phyloP scores from a whole-genome alignment of 2,113 vertebrate species.

The Campylorhamphus procurvoides region DNA sequence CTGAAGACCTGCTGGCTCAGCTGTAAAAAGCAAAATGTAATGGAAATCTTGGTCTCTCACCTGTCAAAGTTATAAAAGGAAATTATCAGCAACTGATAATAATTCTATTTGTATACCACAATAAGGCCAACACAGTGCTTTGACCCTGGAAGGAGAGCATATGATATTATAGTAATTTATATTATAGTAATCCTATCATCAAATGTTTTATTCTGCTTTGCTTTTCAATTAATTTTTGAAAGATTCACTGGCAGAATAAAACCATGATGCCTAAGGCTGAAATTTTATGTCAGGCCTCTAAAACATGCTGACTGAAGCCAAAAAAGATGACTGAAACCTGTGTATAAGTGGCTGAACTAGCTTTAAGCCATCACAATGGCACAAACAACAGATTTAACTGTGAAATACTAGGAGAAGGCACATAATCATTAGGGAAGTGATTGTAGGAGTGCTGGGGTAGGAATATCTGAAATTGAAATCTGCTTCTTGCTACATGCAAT shows the following conservation, averaged over 20 bases:
- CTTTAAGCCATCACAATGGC: background rate
- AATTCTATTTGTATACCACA: background rate
- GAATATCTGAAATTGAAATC: background rate
- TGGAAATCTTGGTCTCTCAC: background rate
- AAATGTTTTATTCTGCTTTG: background rate
- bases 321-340: background rate
- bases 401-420: background rate
- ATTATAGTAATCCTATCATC: background rate
- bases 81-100: background rate
- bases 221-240: background rate
- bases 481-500: background rate
- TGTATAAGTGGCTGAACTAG: background rate
- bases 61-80: background rate
- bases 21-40: background rate
- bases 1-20: background rate
- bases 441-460: background rate
- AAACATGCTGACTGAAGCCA: background rate
- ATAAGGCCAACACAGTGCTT: background rate
- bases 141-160: background rate
- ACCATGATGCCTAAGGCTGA: background rate
- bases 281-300: background rate
- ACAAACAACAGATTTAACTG: background rate
- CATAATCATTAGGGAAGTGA: background rate
- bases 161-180: background rate
- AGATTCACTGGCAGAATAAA: background rate